Base-by-base conservation (phyloP, 2,113 vertebrate genomes). In the Calyptomena viridis region DNA sequence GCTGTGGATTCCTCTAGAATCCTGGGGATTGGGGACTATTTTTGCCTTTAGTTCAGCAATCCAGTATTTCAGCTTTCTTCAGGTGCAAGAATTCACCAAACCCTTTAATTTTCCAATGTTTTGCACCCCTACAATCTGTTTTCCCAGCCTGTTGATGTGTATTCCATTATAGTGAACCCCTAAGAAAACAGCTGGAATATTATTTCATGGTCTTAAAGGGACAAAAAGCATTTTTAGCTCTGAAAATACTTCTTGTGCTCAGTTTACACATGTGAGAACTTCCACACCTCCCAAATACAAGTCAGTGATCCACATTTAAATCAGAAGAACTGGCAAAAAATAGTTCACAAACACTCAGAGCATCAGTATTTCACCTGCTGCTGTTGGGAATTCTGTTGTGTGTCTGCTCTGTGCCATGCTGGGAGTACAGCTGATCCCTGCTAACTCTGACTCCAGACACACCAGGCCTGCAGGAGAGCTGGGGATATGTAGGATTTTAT, bases 161-260 rank as follows among this genome's bases (percentile, higher is more conserved):
- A 18, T 49, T 78, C n/a, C 0, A 0, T 2, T 20, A 7, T 15
- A 39, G 42, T 4, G 7, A 63, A 40, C 13, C 33, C 37, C 15
- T 30, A 39, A 75, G 30, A 22, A 31, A 81, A 19, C 0, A 10
- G n/a, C 5, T 27, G 20, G 6, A 47, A 55, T 22, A 31, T 58
- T 12, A 75, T 15, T 4, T 55, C 28, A 19, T 42, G 28, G 4
- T 35, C 33, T 49, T 5, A 59, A 67, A 31, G 55, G 52, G 74
- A 90, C n/a, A 83, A 50, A 49, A 74, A 31, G 6, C 33, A 25
- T 35, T 58, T 42, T 5, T 35, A 68, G 28, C 47, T 28, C 55
- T 14, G 27, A 33, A 76, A 67, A 24, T 8, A 58, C 12, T 12
- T 39, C 23, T 33, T 42, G 16, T 19, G n/a, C 33, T 73, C 21